A percentile compares a stretch with the other conserved stretches of the same genome.
These are phyloP conservation scores for Desmodus rotundus DNA, from an alignment of 2,113 vertebrate species.

Conservation along the genomic window DNA sequence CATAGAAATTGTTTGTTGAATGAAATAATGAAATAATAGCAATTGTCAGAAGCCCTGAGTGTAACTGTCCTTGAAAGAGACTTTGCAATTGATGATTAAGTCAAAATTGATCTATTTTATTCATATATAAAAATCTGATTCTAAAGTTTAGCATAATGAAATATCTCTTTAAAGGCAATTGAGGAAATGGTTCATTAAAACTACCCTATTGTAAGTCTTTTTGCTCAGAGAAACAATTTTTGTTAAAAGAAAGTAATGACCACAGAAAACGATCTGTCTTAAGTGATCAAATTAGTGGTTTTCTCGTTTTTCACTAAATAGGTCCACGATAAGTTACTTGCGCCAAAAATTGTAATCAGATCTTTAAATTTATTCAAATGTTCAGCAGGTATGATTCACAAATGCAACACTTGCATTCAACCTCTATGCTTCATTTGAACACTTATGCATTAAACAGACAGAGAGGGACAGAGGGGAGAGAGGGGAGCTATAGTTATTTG, in stretches of 20 bases:
- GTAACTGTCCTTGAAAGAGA: neutral
- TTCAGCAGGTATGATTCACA: neutral
- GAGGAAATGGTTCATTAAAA: neutral
- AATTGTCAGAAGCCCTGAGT: neutral
- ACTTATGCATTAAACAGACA: neutral
- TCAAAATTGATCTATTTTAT: neutral
- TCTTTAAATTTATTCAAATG: neutral
- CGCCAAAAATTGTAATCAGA: neutral
- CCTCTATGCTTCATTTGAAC: neutral
- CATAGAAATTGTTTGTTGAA: neutral
- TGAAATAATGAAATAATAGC: conserved; percentile 20
- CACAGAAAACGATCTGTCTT: neutral
- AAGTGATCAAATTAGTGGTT: neutral
- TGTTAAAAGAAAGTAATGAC: conserved; percentile 10
- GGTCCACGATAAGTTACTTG: neutral
- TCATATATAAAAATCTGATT: neutral
- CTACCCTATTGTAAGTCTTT: neutral
- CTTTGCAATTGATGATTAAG: neutral
- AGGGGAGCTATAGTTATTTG: neutral
- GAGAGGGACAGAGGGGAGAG: neutral
- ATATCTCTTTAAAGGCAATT: neutral
- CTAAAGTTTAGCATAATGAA: neutral
- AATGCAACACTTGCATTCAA: neutral
- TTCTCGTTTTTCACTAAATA: neutral
- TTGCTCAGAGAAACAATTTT: conserved; percentile 8